phyloP scores from a whole-genome alignment of 2,113 vertebrate species.

The Tricholaema leucomelas region DNA sequence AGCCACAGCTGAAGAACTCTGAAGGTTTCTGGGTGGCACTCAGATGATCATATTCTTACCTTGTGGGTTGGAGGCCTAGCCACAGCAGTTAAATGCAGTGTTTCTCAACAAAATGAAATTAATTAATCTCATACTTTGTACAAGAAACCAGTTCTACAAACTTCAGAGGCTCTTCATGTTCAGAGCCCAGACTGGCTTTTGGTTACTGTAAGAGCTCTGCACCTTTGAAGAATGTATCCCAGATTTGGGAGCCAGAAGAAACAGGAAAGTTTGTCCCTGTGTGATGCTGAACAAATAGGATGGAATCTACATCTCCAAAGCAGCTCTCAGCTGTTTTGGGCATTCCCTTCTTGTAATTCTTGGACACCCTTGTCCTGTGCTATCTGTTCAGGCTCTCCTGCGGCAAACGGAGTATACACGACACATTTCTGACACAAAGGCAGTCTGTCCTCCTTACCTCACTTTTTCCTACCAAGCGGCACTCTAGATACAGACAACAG shows the following conservation, averaged over 20 bases:
- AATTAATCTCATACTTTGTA: background rate
- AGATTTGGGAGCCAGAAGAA: background rate
- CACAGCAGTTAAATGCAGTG: background rate
- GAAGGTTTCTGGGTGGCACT: background rate
- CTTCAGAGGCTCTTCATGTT: background rate
- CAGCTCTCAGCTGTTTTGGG: background rate
- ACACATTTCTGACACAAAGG: background rate
- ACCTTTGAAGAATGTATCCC: background rate
- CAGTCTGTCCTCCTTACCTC: background rate
- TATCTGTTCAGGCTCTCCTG: background rate
- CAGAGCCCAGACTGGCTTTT: background rate
- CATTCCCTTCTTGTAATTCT: background rate
- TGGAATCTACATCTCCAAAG: background rate
- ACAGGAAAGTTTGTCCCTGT: accelerated
- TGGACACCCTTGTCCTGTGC: background rate
- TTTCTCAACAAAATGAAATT: background rate
- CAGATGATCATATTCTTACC: background rate
- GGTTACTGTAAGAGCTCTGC: background rate
- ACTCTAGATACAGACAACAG: accelerated
- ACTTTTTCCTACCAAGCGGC: accelerated
- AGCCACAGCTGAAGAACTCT: background rate
- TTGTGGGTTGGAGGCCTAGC: background rate
- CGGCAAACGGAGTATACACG: accelerated
- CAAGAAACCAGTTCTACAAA: background rate
- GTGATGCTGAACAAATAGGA: background rate